Conservation (phyloP, 2,888 invertebrate species). For the Napeogenes sylphis region DNA sequence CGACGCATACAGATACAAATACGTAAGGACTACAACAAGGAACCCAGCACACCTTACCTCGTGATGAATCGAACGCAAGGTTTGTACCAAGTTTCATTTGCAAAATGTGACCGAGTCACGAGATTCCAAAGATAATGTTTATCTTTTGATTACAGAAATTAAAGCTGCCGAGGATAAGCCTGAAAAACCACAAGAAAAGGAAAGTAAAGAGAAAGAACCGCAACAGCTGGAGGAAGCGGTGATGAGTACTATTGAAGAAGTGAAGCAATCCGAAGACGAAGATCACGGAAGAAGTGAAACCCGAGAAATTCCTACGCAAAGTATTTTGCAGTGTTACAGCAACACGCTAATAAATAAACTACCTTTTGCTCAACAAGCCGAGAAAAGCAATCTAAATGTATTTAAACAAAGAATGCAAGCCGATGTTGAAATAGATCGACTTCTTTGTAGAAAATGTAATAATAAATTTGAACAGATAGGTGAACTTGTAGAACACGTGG, state of each 20-base stretch:
- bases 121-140: not conserved
- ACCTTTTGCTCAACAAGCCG: slow-evolving; percentile 58
- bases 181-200: slow-evolving; percentile 9
- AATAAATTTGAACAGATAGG: slow-evolving; percentile 64
- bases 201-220: slow-evolving; percentile 9
- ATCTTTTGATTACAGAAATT: slow-evolving; percentile 20
- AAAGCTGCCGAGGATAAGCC: slow-evolving; percentile 14
- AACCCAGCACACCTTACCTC: slow-evolving; percentile 35
- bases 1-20: slow-evolving; percentile 69
- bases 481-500: slow-evolving; percentile 79
- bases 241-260: slow-evolving; percentile 20
- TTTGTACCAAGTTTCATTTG: not conserved
- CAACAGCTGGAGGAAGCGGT: slow-evolving; percentile 21
- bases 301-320: slow-evolving; percentile 20
- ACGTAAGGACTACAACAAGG: slow-evolving; percentile 67
- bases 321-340: slow-evolving; percentile 21
- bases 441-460: slow-evolving; percentile 76
- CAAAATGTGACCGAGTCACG: too few relatives aligned
- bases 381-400: slow-evolving; percentile 61
- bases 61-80: not conserved
- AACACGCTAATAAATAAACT: slow-evolving; percentile 42
- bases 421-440: slow-evolving; percentile 60
- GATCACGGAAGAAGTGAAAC: slow-evolving; percentile 19
- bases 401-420: slow-evolving; percentile 55
- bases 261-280: slow-evolving; percentile 11